Base-by-base conservation (phyloP, 1,140 invertebrate species). In the Hyposmocoma kahamanoa region DNA sequence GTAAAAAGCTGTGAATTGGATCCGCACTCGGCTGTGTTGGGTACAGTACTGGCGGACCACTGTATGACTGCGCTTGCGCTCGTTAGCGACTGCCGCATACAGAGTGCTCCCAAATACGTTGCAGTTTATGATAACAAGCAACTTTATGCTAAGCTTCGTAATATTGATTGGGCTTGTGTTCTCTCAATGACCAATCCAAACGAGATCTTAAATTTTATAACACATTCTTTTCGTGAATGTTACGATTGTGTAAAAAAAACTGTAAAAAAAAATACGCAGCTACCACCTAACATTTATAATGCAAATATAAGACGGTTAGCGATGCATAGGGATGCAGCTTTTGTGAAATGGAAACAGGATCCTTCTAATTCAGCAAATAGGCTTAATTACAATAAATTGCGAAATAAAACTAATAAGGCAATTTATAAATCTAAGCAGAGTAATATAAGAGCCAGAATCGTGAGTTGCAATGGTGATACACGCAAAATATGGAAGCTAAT, bases 381-480 rank as follows among this genome's bases (percentile, higher is more conserved):
- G 52, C 56, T 17, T 38, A 50, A 43, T 13, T 61, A 61, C 9
- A 61, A 56, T 49, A 56, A 30, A 39, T 56, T 52, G 28, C 50
- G 59, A 53, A 60, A 60, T 48, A 56, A 56, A 47, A 60, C 58
- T 19, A 60, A 53, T 32, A 60, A 56, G 49, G 48, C 52, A 18
- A 50, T 42, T 11, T 1, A 34, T 3, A 46, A 34, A 4, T 6
- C 11, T 19, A 46, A 34, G 34, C 21, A 34, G 8, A 47, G 48
- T 9, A 34, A 50, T 13, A 1, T 48, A 20, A 61, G 42, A 49
- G 52, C 56, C 42, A 13, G 34, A 34, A 46, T 46, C 4, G 43
- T 18, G 24, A n/a, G 47, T 17, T 36, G 42, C 18, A 28, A 41
- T 42, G 49, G 26, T 53, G 51, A 53, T 28, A 26, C 28, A 2